phyloP scores from a whole-genome alignment of 2,888 invertebrate genomes.

The Microctonus brassicae region DNA sequence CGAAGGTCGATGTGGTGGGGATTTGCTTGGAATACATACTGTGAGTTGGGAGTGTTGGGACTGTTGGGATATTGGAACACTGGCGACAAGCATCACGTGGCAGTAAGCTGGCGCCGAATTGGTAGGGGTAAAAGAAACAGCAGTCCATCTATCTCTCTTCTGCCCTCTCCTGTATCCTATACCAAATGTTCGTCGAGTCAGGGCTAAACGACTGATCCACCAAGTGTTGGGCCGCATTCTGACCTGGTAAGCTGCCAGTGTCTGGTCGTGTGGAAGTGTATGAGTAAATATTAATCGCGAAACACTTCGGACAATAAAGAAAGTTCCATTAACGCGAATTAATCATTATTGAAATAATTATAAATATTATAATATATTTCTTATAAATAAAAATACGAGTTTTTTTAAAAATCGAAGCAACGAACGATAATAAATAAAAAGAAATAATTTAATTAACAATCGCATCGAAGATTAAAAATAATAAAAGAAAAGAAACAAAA shows the following conservation, averaged over 20 bases:
- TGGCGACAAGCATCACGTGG: conserved; percentile 42
- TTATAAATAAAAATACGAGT: not conserved
- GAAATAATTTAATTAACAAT: too few species aligned
- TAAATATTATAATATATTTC: not conserved
- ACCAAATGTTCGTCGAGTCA: conserved; percentile 18
- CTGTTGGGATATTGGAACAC: not conserved
- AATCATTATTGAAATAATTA: not conserved
- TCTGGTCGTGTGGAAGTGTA: conserved; percentile 59
- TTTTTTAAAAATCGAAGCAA: not conserved
- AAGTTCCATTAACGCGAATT: conserved; percentile 30
- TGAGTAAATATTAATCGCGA: conserved; percentile 19
- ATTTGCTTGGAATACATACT: too few species aligned
- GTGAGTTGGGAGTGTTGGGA: too few species aligned
- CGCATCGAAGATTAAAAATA: too few species aligned
- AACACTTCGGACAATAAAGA: not conserved
- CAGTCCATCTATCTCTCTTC: conserved; percentile 23
- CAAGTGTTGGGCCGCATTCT: conserved; percentile 57
- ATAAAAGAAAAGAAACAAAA: conserved; percentile 5
- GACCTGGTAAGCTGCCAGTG: conserved; percentile 68
- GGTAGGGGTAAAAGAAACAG: conserved; percentile 39
- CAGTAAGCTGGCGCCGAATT: conserved; percentile 45
- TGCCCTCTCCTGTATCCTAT: not conserved
- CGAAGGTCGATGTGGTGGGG: conserved; percentile 38
- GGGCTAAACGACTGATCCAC: conserved; percentile 1
- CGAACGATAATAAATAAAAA: not conserved